These are phyloP conservation scores for Cheilosia variabilis DNA, from an alignment of 2,888 invertebrate genomes.

Conservation along the genomic window DNA sequence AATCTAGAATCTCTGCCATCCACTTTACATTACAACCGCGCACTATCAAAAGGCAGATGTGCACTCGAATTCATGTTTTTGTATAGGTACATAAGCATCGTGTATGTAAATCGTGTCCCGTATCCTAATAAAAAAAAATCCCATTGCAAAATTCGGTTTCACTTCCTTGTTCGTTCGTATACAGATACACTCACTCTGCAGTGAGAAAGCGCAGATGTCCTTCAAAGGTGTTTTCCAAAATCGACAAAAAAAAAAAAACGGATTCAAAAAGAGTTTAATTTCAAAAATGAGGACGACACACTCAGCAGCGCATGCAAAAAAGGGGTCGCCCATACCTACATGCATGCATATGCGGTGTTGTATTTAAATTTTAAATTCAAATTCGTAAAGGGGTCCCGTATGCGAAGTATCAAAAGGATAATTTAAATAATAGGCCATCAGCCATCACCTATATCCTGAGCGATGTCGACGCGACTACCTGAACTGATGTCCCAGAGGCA, in stretches of 20 bases:
- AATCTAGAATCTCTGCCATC: slow-evolving; percentile 43
- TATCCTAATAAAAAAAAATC: slow-evolving; percentile 57
- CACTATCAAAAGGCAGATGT: slow-evolving; percentile 57
- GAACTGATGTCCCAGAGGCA: slow-evolving; percentile 60
- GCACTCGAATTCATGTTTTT: slow-evolving; percentile 23
- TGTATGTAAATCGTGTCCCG: slow-evolving; percentile 58
- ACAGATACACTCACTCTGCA: slow-evolving; percentile 34
- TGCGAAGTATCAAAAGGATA: slow-evolving; percentile 67
- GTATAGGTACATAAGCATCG: slow-evolving; percentile 52
- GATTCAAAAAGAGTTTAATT: slow-evolving; percentile 74
- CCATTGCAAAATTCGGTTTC: slow-evolving; percentile 76
- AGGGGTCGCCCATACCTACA: slow-evolving; percentile 74
- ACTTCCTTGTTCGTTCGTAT: slow-evolving; percentile 68
- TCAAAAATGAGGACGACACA: slow-evolving; percentile 75
- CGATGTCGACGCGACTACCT: slow-evolving; percentile 61
- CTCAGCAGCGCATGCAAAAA: slow-evolving; percentile 76
- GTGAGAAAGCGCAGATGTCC: slow-evolving; percentile 81
- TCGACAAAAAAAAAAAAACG: slow-evolving; percentile 27
- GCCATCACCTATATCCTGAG: slow-evolving; percentile 59
- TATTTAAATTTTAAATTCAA: slow-evolving; percentile 75
- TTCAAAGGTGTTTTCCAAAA: slow-evolving; percentile 78
- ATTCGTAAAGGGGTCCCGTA: slow-evolving; percentile 64
- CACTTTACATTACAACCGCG: slow-evolving; percentile 49
- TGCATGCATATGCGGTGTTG: slow-evolving; percentile 52
- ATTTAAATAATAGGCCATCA: slow-evolving; percentile 76